A percentile compares a stretch with the other conserved stretches of the same genome.
phyloP scores from a whole-genome alignment of 2,797 vertebrate genomes.

The Clarias pachynema region DNA sequence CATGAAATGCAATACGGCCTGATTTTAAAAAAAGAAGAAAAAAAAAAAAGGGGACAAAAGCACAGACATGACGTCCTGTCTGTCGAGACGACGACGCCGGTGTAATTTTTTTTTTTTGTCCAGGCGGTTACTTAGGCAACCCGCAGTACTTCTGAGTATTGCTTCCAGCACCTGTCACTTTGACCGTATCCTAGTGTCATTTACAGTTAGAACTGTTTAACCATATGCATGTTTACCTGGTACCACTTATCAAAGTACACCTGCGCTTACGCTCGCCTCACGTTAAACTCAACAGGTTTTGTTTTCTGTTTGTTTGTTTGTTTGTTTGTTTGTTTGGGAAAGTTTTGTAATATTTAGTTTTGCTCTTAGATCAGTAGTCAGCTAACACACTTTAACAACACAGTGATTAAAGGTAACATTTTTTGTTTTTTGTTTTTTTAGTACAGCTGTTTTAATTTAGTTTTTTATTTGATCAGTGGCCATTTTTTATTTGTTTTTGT shows the following conservation, averaged over 20 bases:
- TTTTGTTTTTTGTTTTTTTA: conserved; percentile 60
- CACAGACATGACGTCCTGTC: background rate
- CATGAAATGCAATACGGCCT: conserved; percentile 3
- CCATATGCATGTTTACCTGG: conserved; percentile 62
- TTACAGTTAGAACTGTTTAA: conserved; percentile 41
- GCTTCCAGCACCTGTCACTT: conserved; percentile 50
- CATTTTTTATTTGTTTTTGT: conserved; percentile 57
- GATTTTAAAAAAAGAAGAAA: background rate
- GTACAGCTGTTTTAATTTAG: conserved; percentile 47
- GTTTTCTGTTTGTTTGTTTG: conserved; percentile 29
- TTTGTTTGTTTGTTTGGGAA: conserved; percentile 9
- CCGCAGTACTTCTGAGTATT: conserved; percentile 34
- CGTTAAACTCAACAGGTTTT: conserved; percentile 50
- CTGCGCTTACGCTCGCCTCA: conserved; percentile 49
- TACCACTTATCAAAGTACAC: conserved; percentile 44
- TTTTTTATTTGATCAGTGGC: conserved; percentile 63
- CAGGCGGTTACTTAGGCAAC: background rate
- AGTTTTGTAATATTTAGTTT: conserved; percentile 69
- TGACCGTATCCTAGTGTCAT: conserved; percentile 51
- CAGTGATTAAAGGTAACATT: conserved; percentile 61
- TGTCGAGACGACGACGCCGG: background rate
- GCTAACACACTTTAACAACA: conserved; percentile 72
- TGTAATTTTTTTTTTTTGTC: background rate
- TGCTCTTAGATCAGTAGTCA: conserved; percentile 67
- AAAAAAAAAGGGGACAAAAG: background rate